These are phyloP conservation scores for Aphodius granarius DNA, from an alignment of 2,888 invertebrate genomes.

Conservation along the genomic window DNA sequence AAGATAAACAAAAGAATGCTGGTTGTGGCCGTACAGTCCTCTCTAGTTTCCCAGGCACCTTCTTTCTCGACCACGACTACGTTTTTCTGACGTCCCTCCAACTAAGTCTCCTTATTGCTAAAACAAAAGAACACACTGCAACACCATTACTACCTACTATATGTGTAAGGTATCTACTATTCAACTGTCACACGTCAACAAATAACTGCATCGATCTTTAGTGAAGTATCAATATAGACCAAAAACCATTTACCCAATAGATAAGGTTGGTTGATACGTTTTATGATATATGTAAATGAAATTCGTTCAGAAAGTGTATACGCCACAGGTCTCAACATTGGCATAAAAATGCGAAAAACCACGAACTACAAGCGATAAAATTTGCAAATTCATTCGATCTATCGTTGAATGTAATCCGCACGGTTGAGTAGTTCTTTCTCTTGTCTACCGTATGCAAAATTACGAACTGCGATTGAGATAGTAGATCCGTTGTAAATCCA, in stretches of 20 bases:
- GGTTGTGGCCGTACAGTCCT: constrained; percentile 24
- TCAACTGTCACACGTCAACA: neutral
- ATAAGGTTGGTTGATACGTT: too few species aligned
- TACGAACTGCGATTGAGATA: neutral
- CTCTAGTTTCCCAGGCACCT: constrained; percentile 45
- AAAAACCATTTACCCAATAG: too few species aligned
- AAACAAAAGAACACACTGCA: neutral
- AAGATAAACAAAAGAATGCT: constrained; percentile 49
- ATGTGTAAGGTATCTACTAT: too few species aligned
- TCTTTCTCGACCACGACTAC: neutral
- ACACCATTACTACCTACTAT: neutral
- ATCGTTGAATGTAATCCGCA: neutral
- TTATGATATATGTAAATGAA: too few species aligned
- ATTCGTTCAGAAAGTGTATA: too few species aligned
- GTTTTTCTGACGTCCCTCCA: neutral
- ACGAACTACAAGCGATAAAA: neutral
- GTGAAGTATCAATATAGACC: neutral
- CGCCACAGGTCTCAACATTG: neutral
- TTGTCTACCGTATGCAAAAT: neutral
- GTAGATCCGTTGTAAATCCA: constrained; percentile 17
- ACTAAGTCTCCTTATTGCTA: neutral
- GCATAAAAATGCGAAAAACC: neutral
- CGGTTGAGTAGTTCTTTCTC: constrained; percentile 6
- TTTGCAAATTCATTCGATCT: neutral
- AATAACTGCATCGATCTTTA: neutral